Evolutionary conservation across 2,888 invertebrate genomes (phyloP), one percentile per base, ranked within the genome.

Genomic region (Agonopterix subpropinquella): DNA sequence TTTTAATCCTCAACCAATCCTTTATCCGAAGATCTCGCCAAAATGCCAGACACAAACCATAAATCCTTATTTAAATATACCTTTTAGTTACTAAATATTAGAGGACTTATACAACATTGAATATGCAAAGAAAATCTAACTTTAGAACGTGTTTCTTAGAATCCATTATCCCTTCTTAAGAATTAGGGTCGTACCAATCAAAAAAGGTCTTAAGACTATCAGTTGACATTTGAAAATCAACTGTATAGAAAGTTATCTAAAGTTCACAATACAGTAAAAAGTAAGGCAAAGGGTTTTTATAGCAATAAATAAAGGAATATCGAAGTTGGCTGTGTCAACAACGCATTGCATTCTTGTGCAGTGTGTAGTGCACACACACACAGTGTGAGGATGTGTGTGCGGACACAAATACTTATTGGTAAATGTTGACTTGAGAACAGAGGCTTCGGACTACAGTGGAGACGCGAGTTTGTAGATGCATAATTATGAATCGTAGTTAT

Each of bases 61-160:
- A 88, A 88, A 87, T 87, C 86, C 83, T 84, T 85, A 86, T 88
- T 88, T 85, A 86, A 86, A 87, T 87, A 84, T 87, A 84, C 80
- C 68, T 70, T 64, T 55, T 11, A 55, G 52, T 53, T 54, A 53
- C 52, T 49, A 54, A 65, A 64, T 55, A 28, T 51, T 47, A 60
- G 57, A 59, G 47, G 66, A 53, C 70, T 49, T 73, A 76, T 56
- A 55, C 45, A 52, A 55, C 64, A 11, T 11, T 0, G 2, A 18
- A 10, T 46, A 0, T n/a, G 1, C 58, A 67, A 48, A 35, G 42
- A 11, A 73, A 69, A 61, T 50, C 50, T 35, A 41, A 56, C 59
- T 62, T 67, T 72, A 72, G 62, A 28, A 28, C 0, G 0, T 0
- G n/a, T 28, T 28, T 0, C 9, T 2, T 70, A 75, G 52, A 64